Base-by-base conservation (phyloP, 2,888 invertebrate species). In the Cacoxenus indagator region DNA sequence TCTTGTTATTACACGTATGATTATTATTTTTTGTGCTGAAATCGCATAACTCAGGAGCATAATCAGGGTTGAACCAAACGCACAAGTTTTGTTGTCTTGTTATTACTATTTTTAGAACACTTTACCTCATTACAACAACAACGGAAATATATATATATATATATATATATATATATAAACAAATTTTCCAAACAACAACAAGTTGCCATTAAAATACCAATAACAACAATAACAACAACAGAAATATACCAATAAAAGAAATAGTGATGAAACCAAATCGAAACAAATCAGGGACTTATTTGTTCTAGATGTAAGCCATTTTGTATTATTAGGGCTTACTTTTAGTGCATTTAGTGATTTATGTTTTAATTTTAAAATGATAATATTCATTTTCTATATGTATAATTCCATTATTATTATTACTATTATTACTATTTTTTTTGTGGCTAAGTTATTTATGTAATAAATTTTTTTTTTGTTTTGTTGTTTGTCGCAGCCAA, bases 221-320 rank as follows among this genome's bases (percentile, higher is more conserved):
- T 61, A 62, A 67, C 45, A 64, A 71, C 71, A 76, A 67, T 72
- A 67, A 65, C 57, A 68, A 70, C 64, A 75, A 77, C 31, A 66
- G 45, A 27, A 14, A n/a, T 61, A 65, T 67, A 68, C 46, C 9
- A 69, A 65, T 62, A 67, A 43, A 45, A 75, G 73, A 78, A 76
- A 78, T 79, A 77, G 80, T 75, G 77, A 80, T 78, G 74, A 80
- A 79, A 73, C 71, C 75, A 78, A 67, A 67, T 27, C 31, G 22
- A 45, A 62, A 62, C 61, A 43, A 62, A 65, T 65, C 55, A 55
- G 51, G 54, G 54, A 67, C 70, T 17, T 67, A 69, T 69, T 70
- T 57, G 51, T 75, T 75, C 71, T 22, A 19, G 69, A 64, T 64
- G 61, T 66, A 67, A 48, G 51, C 37, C 8, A 22, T 4, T 59